Conservation (phyloP, 2,888 invertebrate genomes). For the Cynaeus angustus region DNA sequence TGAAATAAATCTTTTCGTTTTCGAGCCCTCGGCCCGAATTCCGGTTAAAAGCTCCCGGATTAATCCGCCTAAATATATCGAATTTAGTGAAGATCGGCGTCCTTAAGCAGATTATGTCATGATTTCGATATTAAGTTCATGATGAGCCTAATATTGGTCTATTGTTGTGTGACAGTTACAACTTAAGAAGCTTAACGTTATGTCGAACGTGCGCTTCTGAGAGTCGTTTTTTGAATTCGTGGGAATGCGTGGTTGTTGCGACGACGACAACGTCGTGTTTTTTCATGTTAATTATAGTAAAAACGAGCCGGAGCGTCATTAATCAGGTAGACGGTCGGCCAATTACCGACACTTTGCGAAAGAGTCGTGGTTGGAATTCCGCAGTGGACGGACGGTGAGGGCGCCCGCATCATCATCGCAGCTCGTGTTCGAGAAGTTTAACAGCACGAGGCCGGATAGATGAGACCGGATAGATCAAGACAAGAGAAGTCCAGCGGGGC, state of each 20-base stretch:
- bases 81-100: constrained; percentile 26
- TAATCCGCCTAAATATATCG: constrained; percentile 42
- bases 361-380: constrained; percentile 46
- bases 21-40: too few relatives aligned
- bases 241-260: constrained; percentile 23
- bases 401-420: constrained; percentile 51
- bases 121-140: constrained; percentile 50
- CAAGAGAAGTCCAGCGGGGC: constrained; percentile 10
- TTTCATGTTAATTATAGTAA: constrained; percentile 40
- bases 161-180: constrained; percentile 47
- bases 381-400: constrained; percentile 46
- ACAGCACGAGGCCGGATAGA: constrained; percentile 50
- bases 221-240: constrained; percentile 25
- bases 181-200: constrained; percentile 47
- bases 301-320: constrained; percentile 29
- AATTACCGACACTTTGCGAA: constrained; percentile 46
- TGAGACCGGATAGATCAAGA: constrained; percentile 45
- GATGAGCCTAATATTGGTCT: constrained; percentile 44
- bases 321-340: constrained; percentile 45
- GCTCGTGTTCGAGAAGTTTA: constrained; percentile 47
- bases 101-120: constrained; percentile 54
- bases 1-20: too few relatives aligned
- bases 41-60: constrained; percentile 23
- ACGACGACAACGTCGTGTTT: constrained; percentile 27
- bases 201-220: constrained; percentile 19